Percentiles rank a stretch among this genome's conserved stretches.
Evolutionary conservation across 2,797 vertebrate species (phyloP).

Genomic region (Sphenopsis melanotis): DNA sequence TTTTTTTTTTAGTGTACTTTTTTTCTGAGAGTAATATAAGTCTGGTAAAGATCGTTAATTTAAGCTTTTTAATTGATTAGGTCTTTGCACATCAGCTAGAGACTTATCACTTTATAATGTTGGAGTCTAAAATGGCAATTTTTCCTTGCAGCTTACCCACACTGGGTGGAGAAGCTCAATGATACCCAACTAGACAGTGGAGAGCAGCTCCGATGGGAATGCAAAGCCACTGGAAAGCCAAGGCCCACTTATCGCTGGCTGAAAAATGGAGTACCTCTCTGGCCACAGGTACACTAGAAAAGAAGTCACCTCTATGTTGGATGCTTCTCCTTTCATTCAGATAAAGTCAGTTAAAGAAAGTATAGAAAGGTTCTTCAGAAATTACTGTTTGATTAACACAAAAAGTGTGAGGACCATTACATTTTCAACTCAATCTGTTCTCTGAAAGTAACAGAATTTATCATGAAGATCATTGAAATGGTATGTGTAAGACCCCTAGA

Average conservation of each 20-base stretch:
- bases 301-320: not conserved
- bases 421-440: not conserved
- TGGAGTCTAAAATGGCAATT: not conserved
- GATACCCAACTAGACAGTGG: constrained; percentile 93
- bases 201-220: constrained; percentile 92
- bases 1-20: not conserved
- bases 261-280: constrained; percentile 84
- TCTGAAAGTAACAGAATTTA: not conserved
- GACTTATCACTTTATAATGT: not conserved
- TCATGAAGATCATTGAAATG: not conserved
- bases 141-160: constrained; percentile 83
- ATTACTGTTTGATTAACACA: not conserved
- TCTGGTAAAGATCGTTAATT: not conserved
- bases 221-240: constrained; percentile 90
- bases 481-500: not conserved
- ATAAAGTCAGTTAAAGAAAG: not conserved
- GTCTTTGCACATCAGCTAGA: not conserved
- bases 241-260: constrained; percentile 91
- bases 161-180: constrained; percentile 92
- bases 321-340: not conserved
- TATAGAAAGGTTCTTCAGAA: not conserved
- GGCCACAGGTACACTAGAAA: constrained; percentile 69
- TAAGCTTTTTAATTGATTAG: not conserved
- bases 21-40: not conserved
- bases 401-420: not conserved